A percentile compares a stretch with the other conserved stretches of the same genome.
phyloP scores from a whole-genome alignment of 2,797 vertebrate genomes.

The Pipistrellus nathusii region DNA sequence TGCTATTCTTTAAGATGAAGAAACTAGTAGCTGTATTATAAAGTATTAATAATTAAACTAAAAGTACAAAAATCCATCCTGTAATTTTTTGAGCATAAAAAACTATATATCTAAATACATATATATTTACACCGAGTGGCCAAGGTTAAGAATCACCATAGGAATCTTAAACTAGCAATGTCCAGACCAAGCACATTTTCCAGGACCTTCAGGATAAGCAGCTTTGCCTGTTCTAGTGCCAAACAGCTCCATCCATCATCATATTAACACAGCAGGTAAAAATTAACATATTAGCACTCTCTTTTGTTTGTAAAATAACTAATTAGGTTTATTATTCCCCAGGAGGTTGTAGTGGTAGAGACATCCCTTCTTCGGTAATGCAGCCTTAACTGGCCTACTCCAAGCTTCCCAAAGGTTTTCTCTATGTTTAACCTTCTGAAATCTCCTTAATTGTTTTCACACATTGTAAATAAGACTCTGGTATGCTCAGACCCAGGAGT shows the following conservation, averaged over 20 bases:
- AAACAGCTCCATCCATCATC: not conserved
- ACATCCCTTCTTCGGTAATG: not conserved
- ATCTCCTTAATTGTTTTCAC: conserved; percentile 62
- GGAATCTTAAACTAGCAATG: not conserved
- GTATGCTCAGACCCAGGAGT: conserved; percentile 45
- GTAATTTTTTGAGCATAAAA: not conserved
- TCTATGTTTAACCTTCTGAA: conserved; percentile 55
- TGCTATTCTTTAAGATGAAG: not conserved
- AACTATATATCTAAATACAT: too few relatives aligned
- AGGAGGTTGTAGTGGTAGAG: not conserved
- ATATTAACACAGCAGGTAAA: not conserved
- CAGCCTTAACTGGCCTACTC: not conserved
- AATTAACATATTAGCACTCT: not conserved
- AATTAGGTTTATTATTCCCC: not conserved
- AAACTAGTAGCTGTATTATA: not conserved
- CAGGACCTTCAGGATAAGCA: not conserved
- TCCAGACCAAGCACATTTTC: not conserved
- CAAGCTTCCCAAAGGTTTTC: conserved; percentile 8
- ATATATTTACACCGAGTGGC: too few relatives aligned
- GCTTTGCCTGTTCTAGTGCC: not conserved
- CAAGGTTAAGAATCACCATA: not conserved
- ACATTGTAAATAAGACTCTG: conserved; percentile 65
- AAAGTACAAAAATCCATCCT: not conserved
- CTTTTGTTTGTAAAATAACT: conserved; percentile 13
- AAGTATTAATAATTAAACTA: not conserved